Evolutionary conservation across 2,888 invertebrate genomes (phyloP).

Genomic region (Epinotia ramella): DNA sequence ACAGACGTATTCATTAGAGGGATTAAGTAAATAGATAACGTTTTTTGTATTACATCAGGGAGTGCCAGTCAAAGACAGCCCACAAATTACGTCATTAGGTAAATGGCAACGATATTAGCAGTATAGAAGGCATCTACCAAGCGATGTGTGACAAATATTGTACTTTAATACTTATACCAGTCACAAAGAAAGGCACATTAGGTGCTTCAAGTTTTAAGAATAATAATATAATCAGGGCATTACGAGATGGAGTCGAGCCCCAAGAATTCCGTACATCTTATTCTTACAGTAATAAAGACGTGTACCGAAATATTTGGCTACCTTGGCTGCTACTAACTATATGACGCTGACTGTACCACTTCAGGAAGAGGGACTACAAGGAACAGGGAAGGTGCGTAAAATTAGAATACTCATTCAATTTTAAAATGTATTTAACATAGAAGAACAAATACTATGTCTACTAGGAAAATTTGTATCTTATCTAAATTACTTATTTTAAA

Average conservation of each 20-base stretch:
- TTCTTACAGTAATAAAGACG: too few species aligned
- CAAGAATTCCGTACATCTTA: too few species aligned
- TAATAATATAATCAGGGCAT: not conserved
- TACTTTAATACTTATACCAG: slow-evolving; percentile 15
- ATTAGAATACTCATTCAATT: slow-evolving; percentile 19
- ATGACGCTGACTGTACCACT: not conserved
- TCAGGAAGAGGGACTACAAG: not conserved
- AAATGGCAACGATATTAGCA: slow-evolving; percentile 36
- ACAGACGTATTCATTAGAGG: not conserved
- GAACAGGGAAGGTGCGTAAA: not conserved
- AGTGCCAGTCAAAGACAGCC: slow-evolving; percentile 35
- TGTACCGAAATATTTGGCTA: too few species aligned
- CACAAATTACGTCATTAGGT: slow-evolving; percentile 34
- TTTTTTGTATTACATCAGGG: slow-evolving; percentile 12
- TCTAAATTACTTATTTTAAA: too few species aligned
- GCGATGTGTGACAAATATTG: slow-evolving; percentile 19
- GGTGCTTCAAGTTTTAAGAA: not conserved
- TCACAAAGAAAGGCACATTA: not conserved
- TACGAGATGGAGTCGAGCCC: too few species aligned
- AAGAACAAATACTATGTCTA: slow-evolving; percentile 43
- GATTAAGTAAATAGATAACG: slow-evolving; percentile 2
- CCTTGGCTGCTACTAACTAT: too few species aligned
- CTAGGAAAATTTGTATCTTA: too few species aligned
- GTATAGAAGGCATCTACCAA: slow-evolving; percentile 29
- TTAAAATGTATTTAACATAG: slow-evolving; percentile 40